A percentile compares a stretch with the other conserved stretches of the same genome.
phyloP scores from a whole-genome alignment of 2,888 invertebrate genomes.

The Pristionchus mayeri region DNA sequence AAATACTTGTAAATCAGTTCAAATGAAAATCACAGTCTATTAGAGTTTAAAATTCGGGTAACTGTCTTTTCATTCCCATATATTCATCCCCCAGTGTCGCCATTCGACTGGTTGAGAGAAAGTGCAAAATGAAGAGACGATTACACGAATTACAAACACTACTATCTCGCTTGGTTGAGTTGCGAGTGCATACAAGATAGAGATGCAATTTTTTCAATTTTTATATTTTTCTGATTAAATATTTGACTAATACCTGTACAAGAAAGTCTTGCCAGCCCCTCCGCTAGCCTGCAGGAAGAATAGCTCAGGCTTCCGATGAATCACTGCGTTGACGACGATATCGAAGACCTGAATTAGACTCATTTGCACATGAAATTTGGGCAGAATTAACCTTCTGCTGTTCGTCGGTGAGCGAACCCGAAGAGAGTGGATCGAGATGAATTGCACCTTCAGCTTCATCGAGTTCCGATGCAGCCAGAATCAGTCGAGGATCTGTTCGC shows the following conservation, averaged over 20 bases:
- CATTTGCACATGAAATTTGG: neutral
- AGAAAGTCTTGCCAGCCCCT: constrained; percentile 9
- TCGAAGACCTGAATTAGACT: neutral
- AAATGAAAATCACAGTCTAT: too few relatives aligned
- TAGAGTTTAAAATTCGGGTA: too few relatives aligned
- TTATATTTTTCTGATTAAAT: neutral
- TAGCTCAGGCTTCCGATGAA: neutral
- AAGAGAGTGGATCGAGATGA: neutral
- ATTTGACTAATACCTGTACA: constrained; percentile 18
- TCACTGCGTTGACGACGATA: neutral
- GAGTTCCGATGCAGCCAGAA: neutral
- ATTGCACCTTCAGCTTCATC: neutral
- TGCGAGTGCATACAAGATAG: neutral
- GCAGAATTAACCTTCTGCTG: neutral
- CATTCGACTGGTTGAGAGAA: too few relatives aligned
- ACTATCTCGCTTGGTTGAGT: too few relatives aligned
- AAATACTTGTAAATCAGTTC: too few relatives aligned
- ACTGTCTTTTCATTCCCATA: too few relatives aligned
- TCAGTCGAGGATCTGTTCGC: neutral
- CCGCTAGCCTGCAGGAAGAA: constrained; percentile 35
- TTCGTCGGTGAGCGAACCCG: neutral
- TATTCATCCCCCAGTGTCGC: too few relatives aligned
- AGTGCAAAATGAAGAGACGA: too few relatives aligned
- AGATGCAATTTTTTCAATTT: neutral
- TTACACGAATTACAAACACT: too few relatives aligned